Evolutionary conservation across 2,113 vertebrate genomes (phyloP), one percentile per base, ranked within the genome.

Genomic region (Phyllostomus hastatus): DNA sequence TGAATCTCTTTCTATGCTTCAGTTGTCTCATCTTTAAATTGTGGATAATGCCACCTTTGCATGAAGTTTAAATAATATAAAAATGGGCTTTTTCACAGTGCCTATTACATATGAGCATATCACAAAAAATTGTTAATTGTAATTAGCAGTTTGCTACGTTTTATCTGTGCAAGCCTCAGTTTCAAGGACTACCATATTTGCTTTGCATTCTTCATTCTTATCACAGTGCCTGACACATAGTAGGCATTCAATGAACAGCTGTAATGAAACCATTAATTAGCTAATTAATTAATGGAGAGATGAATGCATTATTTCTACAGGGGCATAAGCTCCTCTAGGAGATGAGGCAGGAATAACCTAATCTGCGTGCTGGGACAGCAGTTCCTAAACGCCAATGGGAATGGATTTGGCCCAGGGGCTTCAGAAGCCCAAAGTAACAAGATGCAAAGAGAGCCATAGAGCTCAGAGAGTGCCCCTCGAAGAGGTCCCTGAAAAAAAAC

Each of bases 171-270:
- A 20, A 19, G 24, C 2, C 67, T 91, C 17, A 5, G 28, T 78
- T 61, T 75, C 76, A 80, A 83, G 61, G 57, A 50, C 28, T 57
- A 7, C 54, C 67, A 70, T 93, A 57, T 86, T 86, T 78, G 17
- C 66, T 96, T 59, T n/a, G 38, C 72, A 43, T 78, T 64, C 43
- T 76, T 81, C 38, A 85, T 81, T 95, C 76, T 92, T 81, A 84
- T 26, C 24, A 43, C 48, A 79, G 52, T 61, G 7, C 31, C 50
- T 72, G 61, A 57, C 5, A 54, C 52, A 94, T 19, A 94, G 50
- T 85, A 91, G 54, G 46, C 57, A 76, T 46, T 85, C 35, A 4
- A 80, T 43, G 87, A 95, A 76, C 38, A 88, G 16, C 26, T 75
- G 70, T 80, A 90, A 85, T 64, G 11, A 94, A 78, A 91, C 16